Evolutionary conservation across 2,113 vertebrate species (phyloP), one percentile per base, ranked within the genome.

Genomic region (Petrocephalus microphthalmus): DNA sequence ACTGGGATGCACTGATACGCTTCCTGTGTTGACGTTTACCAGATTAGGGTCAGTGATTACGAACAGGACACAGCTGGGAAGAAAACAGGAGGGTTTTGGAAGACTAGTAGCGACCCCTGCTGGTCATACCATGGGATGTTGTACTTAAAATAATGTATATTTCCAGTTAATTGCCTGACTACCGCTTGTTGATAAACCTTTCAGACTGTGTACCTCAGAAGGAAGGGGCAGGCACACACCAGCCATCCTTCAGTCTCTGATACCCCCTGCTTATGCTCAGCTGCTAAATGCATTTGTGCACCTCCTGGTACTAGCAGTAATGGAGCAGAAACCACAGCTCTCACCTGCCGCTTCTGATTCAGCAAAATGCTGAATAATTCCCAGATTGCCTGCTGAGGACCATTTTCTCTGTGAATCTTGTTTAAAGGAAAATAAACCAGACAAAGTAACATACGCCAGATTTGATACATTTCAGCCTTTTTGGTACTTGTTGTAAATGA

Each of bases 271-370:
- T 25, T 3, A 29, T 81, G 64, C 87, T 84, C 45, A 86, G 83
- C 74, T 88, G 74, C 89, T 87, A 88, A 92, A 87, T 87, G 88
- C 82, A 84, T 89, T 90, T 90, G 51, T 85, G 49, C 89, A 89
- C 53, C 87, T 88, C 85, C 87, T 29, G 33, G 85, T 83, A 87
- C 85, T 49, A 85, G 20, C 54, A 87, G 85, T 90, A 91, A 91
- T 91, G 90, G 91, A 90, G 89, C 71, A 90, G 88, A 90, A 87
- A 87, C 84, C 60, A 84, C 84, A 64, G 82, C 71, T 53, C 87
- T 87, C 85, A 85, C 42, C 52, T 81, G 87, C 45, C 90, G 89
- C 89, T 88, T 91, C 89, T 89, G 89, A 91, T 90, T 91, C 88
- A 84, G 88, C 20, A 83, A 87, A 83, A 87, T 85, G 83, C 86